Percentiles rank a stretch among this genome's conserved stretches.
Conservation (phyloP, 1,140 invertebrate genomes). For the Phortica variegata region DNA sequence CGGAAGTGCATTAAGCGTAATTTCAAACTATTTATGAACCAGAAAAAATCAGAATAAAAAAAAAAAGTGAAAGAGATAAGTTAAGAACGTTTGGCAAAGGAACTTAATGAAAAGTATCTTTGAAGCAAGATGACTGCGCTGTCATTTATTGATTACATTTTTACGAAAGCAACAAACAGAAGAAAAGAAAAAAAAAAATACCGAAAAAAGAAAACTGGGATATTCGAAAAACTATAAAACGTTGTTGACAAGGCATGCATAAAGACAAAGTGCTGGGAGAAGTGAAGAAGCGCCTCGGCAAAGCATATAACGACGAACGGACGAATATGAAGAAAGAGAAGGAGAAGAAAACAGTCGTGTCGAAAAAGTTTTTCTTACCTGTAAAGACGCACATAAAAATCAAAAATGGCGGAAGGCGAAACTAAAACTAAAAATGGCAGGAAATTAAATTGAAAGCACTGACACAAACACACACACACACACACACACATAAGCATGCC, state of each 20-base stretch:
- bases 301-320: no score
- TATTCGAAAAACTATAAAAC: no score
- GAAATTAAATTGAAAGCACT: slow-evolving; percentile 22
- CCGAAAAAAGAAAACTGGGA: slow-evolving; percentile 3
- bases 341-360: neutral
- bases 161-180: neutral
- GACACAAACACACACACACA: neutral
- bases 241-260: no score
- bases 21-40: neutral
- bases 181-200: slow-evolving; percentile 11
- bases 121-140: slow-evolving; percentile 7
- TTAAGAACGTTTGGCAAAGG: no score
- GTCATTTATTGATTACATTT: slow-evolving; percentile 28
- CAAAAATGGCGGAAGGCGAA: neutral
- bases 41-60: no score
- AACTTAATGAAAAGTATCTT: slow-evolving; percentile 16
- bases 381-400: neutral
- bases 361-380: neutral
- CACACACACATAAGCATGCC: slow-evolving; percentile 1
- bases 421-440: neutral
- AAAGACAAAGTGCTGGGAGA: no score
- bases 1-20: slow-evolving; percentile 19
- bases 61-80: no score
- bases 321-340: no score
- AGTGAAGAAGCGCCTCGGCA: no score